A percentile compares a stretch with the other conserved stretches of the same genome.
Evolutionary conservation across 1,140 invertebrate species (phyloP).

Genomic region (Orchesella cincta): DNA sequence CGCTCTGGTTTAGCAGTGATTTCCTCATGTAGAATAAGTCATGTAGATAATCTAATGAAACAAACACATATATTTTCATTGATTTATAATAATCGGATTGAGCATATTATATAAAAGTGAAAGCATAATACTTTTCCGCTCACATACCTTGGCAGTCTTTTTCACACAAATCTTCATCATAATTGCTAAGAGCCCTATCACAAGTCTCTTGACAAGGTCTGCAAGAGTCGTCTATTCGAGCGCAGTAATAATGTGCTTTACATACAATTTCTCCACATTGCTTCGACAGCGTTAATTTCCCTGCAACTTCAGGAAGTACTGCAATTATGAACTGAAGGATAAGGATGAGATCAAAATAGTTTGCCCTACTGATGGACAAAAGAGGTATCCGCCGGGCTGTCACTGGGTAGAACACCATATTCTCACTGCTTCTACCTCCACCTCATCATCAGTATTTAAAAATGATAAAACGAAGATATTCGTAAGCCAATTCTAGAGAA

Average conservation of each 20-base stretch:
- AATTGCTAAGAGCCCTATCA: not conserved
- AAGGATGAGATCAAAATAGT: conserved; percentile 19
- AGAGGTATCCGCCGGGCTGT: not conserved
- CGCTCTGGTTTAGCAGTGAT: not conserved
- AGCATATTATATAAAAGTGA: too few species aligned
- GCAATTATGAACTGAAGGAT: not conserved
- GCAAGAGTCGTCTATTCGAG: conserved; percentile 9
- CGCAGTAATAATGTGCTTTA: conserved; percentile 22
- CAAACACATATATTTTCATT: not conserved
- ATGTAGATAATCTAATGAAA: conserved; percentile 27
- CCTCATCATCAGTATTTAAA: too few species aligned
- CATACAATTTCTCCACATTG: conserved; percentile 28
- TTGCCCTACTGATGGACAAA: not conserved
- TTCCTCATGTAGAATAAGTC: conserved; percentile 27
- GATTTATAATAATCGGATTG: not conserved
- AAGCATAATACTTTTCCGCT: not conserved
- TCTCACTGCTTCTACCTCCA: too few species aligned
- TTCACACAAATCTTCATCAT: conserved; percentile 14
- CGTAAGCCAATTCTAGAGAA: too few species aligned
- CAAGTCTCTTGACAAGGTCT: conserved; percentile 25
- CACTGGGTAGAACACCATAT: too few species aligned
- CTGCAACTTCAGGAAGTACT: not conserved
- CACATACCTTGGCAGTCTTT: conserved; percentile 23
- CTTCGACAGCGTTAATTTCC: conserved; percentile 17
- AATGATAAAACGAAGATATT: too few species aligned